Evolutionary conservation across 2,888 invertebrate genomes (phyloP).

Genomic region (Drosophila leonis): DNA sequence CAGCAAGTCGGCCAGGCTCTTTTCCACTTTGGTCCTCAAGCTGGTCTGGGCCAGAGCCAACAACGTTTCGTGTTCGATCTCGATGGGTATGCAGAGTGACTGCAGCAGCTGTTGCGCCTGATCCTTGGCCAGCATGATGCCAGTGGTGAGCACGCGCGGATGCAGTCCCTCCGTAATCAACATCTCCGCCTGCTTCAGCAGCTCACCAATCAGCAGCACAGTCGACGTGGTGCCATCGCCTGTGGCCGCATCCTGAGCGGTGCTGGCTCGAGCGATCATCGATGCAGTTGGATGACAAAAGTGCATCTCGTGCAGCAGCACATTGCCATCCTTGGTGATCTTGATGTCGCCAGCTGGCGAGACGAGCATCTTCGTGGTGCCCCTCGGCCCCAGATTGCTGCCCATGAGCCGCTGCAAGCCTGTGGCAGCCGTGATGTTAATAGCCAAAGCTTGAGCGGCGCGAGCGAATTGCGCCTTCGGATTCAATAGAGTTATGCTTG

Average conservation of each 20-base stretch:
- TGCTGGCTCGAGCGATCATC: slow-evolving; percentile 97
- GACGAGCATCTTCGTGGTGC: slow-evolving; percentile 99
- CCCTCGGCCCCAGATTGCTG: slow-evolving; percentile 99
- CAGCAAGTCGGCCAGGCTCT: slow-evolving; percentile 93
- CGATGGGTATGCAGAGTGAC: slow-evolving; percentile 91
- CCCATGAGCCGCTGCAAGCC: slow-evolving; percentile 99
- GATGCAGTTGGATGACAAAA: slow-evolving; percentile 99
- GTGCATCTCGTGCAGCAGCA: slow-evolving; percentile 99
- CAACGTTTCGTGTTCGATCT: slow-evolving; percentile 88
- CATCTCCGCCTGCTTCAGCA: slow-evolving; percentile 97
- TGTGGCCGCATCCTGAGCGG: slow-evolving; percentile 98
- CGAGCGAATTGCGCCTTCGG: slow-evolving; percentile 99
- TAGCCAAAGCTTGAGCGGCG: slow-evolving; percentile 96
- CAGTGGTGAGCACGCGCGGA: slow-evolving; percentile 95
- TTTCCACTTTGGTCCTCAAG: slow-evolving; percentile 95
- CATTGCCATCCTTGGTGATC: slow-evolving; percentile 99
- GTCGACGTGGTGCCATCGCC: slow-evolving; percentile 99
- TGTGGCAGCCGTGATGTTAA: slow-evolving; percentile 98
- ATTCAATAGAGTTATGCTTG: slow-evolving; percentile 96
- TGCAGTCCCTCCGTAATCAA: slow-evolving; percentile 96
- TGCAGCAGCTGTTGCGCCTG: slow-evolving; percentile 95
- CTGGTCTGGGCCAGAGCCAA: slow-evolving; percentile 95
- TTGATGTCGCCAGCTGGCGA: slow-evolving; percentile 99
- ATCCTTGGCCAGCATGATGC: slow-evolving; percentile 94
- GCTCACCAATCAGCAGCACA: slow-evolving; percentile 97